Evolutionary conservation across 2,113 vertebrate genomes (phyloP).

Genomic region (Meles meles): DNA sequence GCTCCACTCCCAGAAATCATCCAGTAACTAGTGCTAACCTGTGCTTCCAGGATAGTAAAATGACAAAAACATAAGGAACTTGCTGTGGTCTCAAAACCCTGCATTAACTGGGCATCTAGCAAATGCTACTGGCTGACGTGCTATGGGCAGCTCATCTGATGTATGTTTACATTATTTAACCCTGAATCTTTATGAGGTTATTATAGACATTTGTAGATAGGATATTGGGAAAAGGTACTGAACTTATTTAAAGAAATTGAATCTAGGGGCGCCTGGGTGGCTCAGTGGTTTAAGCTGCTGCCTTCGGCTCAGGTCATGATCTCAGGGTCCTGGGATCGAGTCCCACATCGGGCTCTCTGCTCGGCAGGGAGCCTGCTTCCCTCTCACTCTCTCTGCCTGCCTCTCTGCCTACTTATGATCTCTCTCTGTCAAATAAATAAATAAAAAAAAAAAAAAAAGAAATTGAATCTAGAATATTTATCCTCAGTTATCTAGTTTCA

Average conservation of each 20-base stretch:
- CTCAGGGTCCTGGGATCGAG: no score
- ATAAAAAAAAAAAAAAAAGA: no score
- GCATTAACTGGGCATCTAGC: background rate
- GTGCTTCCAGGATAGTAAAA: background rate
- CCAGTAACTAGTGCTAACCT: accelerated
- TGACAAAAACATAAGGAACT: background rate
- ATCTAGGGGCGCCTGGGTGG: no score
- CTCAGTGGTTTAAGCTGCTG: no score
- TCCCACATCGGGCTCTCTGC: no score
- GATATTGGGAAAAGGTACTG: background rate
- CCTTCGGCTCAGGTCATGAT: no score
- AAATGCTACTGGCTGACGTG: background rate
- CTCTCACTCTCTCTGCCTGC: no score
- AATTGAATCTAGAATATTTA: background rate
- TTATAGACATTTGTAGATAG: background rate
- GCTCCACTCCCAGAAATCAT: background rate
- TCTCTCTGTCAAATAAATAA: no score
- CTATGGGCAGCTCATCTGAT: background rate
- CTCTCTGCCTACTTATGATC: no score
- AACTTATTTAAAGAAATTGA: background rate
- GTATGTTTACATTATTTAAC: background rate
- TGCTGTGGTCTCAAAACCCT: background rate
- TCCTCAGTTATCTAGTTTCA: background rate
- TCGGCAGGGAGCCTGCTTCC: no score
- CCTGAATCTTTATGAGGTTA: background rate